Evolutionary conservation across 2,888 invertebrate genomes (phyloP), one percentile per base, ranked within the genome.

Genomic region (Eupsilia transversa): DNA sequence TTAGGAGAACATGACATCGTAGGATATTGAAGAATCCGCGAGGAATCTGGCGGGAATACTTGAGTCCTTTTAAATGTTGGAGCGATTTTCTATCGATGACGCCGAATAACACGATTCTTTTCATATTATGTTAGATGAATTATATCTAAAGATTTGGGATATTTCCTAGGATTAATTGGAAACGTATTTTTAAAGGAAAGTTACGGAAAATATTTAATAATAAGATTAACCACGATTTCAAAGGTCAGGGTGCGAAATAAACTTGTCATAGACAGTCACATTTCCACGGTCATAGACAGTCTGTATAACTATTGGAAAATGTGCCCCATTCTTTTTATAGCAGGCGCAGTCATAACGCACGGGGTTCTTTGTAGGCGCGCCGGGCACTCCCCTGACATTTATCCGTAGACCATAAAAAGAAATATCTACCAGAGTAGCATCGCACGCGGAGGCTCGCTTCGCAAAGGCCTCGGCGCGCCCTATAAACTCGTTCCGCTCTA

Each of bases 341-440:
- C 76, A 77, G 83, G 87, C 88, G 90, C 89, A 92, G 92, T 89
- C 91, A 91, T 93, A 92, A 92, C 90, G 91, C 89, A 89, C 88
- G 86, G 89, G 85, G 91, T 91, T 90, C 86, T 83, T 91, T 90
- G 85, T 85, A 92, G 92, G 93, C 91, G 94, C 93, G 93, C 88
- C 92, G 89, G 91, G 92, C 96, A 93, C 96, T 93, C 96, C 95
- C 95, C 93, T 95, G 95, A 92, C 96, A 95, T 95, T 96, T 96
- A 94, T 93, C 93, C 94, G 92, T 92, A 93, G 93, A 93, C 94
- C 96, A 95, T 96, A 96, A 96, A 96, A 96, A 95, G 95, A 95
- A 95, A 95, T 94, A 94, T 93, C 93, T 94, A 95, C 95, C 92
- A 95, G 96, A 94, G 93, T 88, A 94, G 88, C 94, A 96, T 94